Base-by-base conservation (phyloP, 2,888 invertebrate genomes). In the Tetheella fluctuosa region DNA sequence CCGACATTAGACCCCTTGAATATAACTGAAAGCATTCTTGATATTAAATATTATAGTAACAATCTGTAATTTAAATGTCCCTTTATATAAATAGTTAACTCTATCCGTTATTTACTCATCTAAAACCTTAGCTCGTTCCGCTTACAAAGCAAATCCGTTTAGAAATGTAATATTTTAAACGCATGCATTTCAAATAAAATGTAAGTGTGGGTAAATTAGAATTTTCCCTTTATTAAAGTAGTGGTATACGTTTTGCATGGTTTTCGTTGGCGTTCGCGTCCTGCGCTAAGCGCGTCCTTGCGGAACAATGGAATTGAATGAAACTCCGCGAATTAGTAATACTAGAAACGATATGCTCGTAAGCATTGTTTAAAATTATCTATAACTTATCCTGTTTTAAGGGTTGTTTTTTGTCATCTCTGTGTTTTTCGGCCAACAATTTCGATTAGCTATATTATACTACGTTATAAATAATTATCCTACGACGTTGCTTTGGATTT, bases 241-340 rank as follows among this genome's bases (percentile, higher is more conserved):
- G 54, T 61, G 59, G 60, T n/a, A 62, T 60, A 59, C 57, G 64
- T 63, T 39, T 39, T 39, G n/a, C 39, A 39, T 39, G n/a, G n/a
- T 39, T n/a, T n/a, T 39, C 39, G 62, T 64, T 59, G 61, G 48
- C 59, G 55, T 53, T 42, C 15, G 53, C n/a, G 25, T 34, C 53
- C 52, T 34, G 54, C 25, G 25, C 60, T 55, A 54, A 58, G 56
- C 37, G 67, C 69, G 60, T 60, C 64, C 60, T 68, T 56, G 61
- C 59, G 69, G 62, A 65, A 71, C 65, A 62, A 63, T 70, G 48
- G 65, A 23, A 54, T 69, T 64, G 60, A 62, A 65, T 65, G 60
- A 64, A 59, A 54, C 59, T 58, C 30, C 30, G 60, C 0, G 17
- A 54, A 54, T 30, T 25, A n/a, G 7, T 28, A 2, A n/a, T 54